Evolutionary conservation across 2,113 vertebrate genomes (phyloP), one percentile per base, ranked within the genome.

Genomic region (Poeciliopsis turrubarensis): DNA sequence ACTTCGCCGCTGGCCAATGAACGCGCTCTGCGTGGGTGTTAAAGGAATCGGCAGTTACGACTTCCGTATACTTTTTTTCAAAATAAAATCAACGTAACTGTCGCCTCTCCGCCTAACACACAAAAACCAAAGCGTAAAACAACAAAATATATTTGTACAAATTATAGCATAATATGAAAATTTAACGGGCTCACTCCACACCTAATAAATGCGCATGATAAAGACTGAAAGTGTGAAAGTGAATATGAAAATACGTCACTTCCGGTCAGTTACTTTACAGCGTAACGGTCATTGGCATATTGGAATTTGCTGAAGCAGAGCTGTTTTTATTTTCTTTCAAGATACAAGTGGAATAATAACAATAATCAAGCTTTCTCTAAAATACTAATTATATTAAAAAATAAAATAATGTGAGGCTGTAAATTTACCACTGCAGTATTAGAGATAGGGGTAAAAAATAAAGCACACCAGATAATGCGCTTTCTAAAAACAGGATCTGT

Each of bases 1-100:
- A 95, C 92, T 89, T 91, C 79, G 72, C 89, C 80, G 54, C 76
- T 70, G 80, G 88, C 94, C 94, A 94, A 95, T 95, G 41, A 92
- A 29, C 2, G 79, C 73, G 6, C 4, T 27, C 29, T 2, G 1
- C 34, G 26, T 6, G 9, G 1, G 15, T 0, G 69, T 77, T 68
- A 69, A 19, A 10, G 0, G n/a, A 4, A 25, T 4, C 7, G 4
- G 26, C 11, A 17, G 19, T 9, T 0, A 8, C 1, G 0, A 79
- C 71, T 70, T 83, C 84, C 80, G 74, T 0, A 0, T 19, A 0
- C 1, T 1, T 1, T 0, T 34, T 75, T 90, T 86, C 87, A 74
- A 73, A 88, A n/a, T 84, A 85, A 88, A 80, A 60, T 0, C 0
- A 4, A 0, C 0, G 0, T 25, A 41, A 72, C 31, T 3, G 10